Conservation (phyloP, 2,797 vertebrate species). For the Ctenochaetus hawaiiensis region DNA sequence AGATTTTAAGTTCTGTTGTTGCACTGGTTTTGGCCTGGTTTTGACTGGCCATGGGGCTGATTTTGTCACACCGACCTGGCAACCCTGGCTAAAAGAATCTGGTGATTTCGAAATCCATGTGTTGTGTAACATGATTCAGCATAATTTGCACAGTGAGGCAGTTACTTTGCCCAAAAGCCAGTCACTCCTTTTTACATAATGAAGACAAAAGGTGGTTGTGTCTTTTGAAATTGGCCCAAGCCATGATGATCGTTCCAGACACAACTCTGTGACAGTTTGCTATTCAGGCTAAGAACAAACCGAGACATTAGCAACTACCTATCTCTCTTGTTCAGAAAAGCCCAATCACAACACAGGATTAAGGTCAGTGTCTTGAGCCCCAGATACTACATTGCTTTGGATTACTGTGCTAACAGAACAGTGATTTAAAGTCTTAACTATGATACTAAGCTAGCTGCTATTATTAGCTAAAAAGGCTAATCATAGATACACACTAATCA, state of each 20-base stretch:
- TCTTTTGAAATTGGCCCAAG: conserved; percentile 28
- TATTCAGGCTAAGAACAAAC: conserved; percentile 56
- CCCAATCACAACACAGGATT: conserved; percentile 78
- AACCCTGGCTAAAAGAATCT: neutral
- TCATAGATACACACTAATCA: conserved; percentile 72
- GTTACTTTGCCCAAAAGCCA: neutral
- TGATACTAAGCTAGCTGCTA: conserved; percentile 79
- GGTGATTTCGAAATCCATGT: conserved; percentile 3
- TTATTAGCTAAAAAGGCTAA: conserved; percentile 83
- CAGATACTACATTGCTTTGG: conserved; percentile 76
- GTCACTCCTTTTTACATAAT: neutral
- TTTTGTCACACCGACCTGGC: no score
- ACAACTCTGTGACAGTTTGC: conserved; percentile 48
- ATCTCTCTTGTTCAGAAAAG: conserved; percentile 64
- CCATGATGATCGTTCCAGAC: conserved; percentile 29
- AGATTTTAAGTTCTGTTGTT: no score
- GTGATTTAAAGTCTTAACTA: conserved; percentile 83
- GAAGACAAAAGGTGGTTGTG: conserved; percentile 2
- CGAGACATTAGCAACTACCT: conserved; percentile 27
- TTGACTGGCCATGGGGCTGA: no score
- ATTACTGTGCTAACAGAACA: conserved; percentile 84
- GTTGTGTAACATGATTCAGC: conserved; percentile 15
- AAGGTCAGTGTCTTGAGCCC: conserved; percentile 82
- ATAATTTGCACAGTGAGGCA: neutral
- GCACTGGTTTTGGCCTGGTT: no score